Conservation (phyloP, 2,888 invertebrate species). For the Amphipyra tragopoginis region DNA sequence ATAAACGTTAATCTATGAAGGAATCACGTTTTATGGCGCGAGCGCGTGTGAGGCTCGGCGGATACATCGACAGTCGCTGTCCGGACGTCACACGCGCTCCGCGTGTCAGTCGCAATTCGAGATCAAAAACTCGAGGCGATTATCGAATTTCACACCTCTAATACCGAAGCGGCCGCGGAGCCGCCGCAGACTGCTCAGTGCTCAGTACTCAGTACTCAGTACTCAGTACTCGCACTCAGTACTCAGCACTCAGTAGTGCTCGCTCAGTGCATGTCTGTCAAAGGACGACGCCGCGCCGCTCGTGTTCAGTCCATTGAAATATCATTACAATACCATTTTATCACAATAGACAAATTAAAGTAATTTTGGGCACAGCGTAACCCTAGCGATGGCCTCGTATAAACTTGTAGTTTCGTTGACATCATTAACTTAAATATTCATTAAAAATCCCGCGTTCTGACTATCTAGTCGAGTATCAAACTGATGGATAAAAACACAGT, state of each 20-base stretch:
- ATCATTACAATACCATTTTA: constrained; percentile 66
- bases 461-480: constrained; percentile 54
- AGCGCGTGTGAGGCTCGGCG: constrained; percentile 28
- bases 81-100: constrained; percentile 28
- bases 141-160: constrained; percentile 56
- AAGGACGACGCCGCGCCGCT: constrained; percentile 29
- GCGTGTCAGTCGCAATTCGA: constrained; percentile 77
- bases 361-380: constrained; percentile 61
- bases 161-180: constrained; percentile 49
- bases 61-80: constrained; percentile 49
- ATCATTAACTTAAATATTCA: constrained; percentile 51
- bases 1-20: constrained; percentile 81
- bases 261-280: not conserved
- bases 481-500: constrained; percentile 61
- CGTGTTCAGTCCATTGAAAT: constrained; percentile 59
- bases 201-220: too few species aligned
- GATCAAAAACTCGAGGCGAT: constrained; percentile 78
- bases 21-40: constrained; percentile 72
- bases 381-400: constrained; percentile 70
- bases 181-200: not conserved
- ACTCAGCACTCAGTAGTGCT: not conserved
- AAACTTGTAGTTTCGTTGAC: constrained; percentile 57
- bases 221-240: constrained; percentile 1
- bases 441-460: constrained; percentile 52
- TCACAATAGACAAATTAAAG: constrained; percentile 71